phyloP scores from a whole-genome alignment of 2,888 invertebrate species.

The Physocephala rufipes region DNA sequence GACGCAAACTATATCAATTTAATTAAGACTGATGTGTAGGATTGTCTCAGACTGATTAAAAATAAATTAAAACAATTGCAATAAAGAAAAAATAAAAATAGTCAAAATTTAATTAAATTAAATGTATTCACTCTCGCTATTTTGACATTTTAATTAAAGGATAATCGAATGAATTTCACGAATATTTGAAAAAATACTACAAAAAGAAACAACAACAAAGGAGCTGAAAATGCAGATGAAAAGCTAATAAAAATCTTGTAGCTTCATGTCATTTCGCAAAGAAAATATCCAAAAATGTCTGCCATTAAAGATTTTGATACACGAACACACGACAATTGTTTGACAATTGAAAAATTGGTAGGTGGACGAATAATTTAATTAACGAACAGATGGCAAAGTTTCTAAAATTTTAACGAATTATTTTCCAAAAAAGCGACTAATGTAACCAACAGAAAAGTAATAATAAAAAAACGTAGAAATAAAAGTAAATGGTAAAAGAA shows the following conservation, averaged over 20 bases:
- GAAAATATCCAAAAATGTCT: too few relatives aligned
- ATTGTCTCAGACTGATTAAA: too few relatives aligned
- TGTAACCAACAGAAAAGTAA: too few relatives aligned
- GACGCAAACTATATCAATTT: conserved; percentile 15
- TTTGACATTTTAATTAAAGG: conserved; percentile 43
- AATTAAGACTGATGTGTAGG: conserved; percentile 4
- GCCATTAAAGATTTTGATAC: not conserved
- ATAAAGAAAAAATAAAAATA: conserved; percentile 36
- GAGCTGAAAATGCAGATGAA: not conserved
- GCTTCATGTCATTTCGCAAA: too few relatives aligned
- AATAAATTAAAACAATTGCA: too few relatives aligned
- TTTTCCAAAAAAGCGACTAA: too few relatives aligned
- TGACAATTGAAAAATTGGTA: too few relatives aligned
- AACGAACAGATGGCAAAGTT: not conserved
- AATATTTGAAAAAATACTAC: not conserved
- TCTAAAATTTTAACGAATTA: not conserved
- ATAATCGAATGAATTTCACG: not conserved
- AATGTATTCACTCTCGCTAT: conserved; percentile 34
- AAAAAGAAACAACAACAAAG: conserved; percentile 10
- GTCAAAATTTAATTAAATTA: too few relatives aligned
- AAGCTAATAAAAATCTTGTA: too few relatives aligned
- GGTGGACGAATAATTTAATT: not conserved
- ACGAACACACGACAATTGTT: not conserved
- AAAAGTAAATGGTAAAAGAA: too few relatives aligned
- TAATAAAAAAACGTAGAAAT: too few relatives aligned